Evolutionary conservation across 1,140 invertebrate species (phyloP).

Genomic region (Aricia agestis): DNA sequence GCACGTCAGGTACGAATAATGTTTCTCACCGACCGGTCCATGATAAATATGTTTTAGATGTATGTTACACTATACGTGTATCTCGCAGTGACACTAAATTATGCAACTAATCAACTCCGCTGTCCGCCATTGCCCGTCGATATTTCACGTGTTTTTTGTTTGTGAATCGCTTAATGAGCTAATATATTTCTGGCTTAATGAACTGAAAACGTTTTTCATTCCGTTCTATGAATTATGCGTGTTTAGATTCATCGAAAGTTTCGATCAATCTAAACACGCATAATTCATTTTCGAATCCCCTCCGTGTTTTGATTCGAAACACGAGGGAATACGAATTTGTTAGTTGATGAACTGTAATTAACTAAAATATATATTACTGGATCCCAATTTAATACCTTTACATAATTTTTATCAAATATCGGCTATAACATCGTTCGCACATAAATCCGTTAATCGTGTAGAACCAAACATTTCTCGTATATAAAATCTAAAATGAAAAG

Average conservation of each 20-base stretch:
- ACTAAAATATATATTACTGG: neutral
- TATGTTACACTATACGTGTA: neutral
- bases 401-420: no score
- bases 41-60: neutral
- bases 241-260: neutral
- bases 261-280: no score
- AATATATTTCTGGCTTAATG: neutral
- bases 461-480: no score
- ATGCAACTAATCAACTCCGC: neutral
- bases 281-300: no score
- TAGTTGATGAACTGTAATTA: neutral
- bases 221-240: neutral
- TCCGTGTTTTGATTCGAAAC: neutral
- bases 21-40: no score
- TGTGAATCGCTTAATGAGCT: neutral
- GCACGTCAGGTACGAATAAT: no score
- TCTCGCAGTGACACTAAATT: neutral
- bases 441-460: no score
- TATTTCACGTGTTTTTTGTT: neutral
- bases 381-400: no score
- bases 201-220: neutral
- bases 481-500: no score
- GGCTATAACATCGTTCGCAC: no score
- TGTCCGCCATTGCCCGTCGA: neutral
- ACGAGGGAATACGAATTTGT: neutral